Evolutionary conservation across 2,888 invertebrate genomes (phyloP).

Genomic region (Lepeophtheirus nordmannii): DNA sequence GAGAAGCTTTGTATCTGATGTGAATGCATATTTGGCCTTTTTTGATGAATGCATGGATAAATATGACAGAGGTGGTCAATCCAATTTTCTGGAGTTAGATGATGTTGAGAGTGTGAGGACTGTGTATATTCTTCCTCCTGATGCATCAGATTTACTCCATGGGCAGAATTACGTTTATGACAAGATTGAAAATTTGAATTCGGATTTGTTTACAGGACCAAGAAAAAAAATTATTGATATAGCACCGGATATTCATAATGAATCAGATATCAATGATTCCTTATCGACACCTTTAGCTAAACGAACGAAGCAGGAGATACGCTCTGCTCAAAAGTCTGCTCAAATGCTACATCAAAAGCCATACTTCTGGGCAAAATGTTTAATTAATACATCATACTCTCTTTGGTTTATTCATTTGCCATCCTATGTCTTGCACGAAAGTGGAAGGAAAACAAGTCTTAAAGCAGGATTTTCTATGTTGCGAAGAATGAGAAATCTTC

Average conservation of each 20-base stretch:
- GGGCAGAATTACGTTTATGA: slow-evolving; percentile 10
- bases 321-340: slow-evolving; percentile 68
- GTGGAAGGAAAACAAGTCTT: not conserved
- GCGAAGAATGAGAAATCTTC: slow-evolving; percentile 58
- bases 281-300: not conserved
- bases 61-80: slow-evolving; percentile 29
- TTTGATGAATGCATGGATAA: slow-evolving; percentile 94
- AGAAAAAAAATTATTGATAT: too few relatives aligned
- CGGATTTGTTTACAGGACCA: slow-evolving; percentile 15
- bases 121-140: slow-evolving; percentile 25
- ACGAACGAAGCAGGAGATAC: slow-evolving; percentile 48
- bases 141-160: slow-evolving; percentile 10
- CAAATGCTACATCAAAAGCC: slow-evolving; percentile 50
- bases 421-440: slow-evolving; percentile 47
- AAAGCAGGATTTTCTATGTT: not conserved
- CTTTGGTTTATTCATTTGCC: slow-evolving; percentile 93
- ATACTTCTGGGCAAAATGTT: slow-evolving; percentile 78
- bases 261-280: not conserved
- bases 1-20: slow-evolving; percentile 93
- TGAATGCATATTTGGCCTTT: slow-evolving; percentile 82
- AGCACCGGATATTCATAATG: not conserved
- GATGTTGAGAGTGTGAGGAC: slow-evolving; percentile 20
- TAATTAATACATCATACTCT: slow-evolving; percentile 70
- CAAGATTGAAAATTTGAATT: slow-evolving; percentile 20
- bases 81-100: slow-evolving; percentile 14